These are phyloP conservation scores for Noctua pronuba DNA, from an alignment of 2,888 invertebrate genomes.

Conservation along the genomic window DNA sequence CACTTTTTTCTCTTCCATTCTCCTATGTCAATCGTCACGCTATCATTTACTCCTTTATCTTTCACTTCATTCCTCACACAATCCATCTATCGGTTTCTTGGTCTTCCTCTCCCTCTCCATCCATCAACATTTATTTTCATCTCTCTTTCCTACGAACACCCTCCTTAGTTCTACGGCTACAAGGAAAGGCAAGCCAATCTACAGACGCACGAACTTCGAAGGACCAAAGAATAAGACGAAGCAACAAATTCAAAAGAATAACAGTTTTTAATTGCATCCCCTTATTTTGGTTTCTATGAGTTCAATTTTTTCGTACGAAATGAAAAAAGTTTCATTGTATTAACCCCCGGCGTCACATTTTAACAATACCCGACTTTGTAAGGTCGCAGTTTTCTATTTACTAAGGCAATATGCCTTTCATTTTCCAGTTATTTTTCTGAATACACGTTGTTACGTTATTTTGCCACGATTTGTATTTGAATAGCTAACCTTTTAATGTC, in stretches of 20 bases:
- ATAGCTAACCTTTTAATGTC: constrained; percentile 22
- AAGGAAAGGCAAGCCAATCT: constrained; percentile 28
- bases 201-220: constrained; percentile 21
- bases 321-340: constrained; percentile 82
- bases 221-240: constrained; percentile 11
- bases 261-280: constrained; percentile 57
- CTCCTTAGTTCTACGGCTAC: neutral
- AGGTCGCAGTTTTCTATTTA: constrained; percentile 63
- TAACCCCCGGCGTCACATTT: constrained; percentile 74
- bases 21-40: no score
- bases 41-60: no score
- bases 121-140: no score
- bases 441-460: constrained; percentile 30
- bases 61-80: no score
- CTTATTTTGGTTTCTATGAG: constrained; percentile 62
- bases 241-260: constrained; percentile 51
- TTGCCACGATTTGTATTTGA: neutral
- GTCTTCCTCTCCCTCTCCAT: no score
- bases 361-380: constrained; percentile 69
- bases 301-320: constrained; percentile 72
- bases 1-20: no score
- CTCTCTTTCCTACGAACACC: neutral
- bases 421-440: constrained; percentile 49
- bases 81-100: no score
- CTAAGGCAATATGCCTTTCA: constrained; percentile 53